A percentile compares a stretch with the other conserved stretches of the same genome.
phyloP scores from a whole-genome alignment of 2,113 vertebrate genomes.

The Capricornis sumatraensis region DNA sequence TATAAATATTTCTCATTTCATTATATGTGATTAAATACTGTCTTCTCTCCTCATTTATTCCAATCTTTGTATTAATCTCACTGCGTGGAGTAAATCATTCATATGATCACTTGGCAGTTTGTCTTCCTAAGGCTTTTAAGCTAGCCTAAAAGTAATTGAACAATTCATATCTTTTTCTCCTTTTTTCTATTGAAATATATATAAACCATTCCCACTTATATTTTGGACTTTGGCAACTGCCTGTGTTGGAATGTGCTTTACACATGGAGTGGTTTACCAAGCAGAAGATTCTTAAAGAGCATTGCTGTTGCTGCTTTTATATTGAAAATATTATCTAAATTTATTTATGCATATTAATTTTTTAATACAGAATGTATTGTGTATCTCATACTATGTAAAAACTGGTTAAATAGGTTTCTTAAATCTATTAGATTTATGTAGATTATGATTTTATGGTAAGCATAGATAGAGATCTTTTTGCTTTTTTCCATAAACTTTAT shows the following conservation, averaged over 20 bases:
- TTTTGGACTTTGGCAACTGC: background rate
- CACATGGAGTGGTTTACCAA: background rate
- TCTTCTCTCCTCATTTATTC: background rate
- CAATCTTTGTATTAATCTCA: background rate
- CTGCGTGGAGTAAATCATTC: background rate
- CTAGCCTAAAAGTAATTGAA: background rate
- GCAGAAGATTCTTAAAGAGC: background rate
- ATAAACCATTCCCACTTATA: background rate
- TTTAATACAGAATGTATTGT: background rate
- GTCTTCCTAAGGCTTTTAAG: background rate
- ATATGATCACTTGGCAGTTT: background rate
- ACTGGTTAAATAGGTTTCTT: constrained; percentile 2
- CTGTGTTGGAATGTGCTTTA: background rate
- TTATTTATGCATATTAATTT: background rate
- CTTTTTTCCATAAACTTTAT: background rate
- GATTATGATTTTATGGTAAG: background rate
- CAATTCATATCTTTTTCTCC: background rate
- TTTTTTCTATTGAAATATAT: background rate
- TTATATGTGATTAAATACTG: background rate
- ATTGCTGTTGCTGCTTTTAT: background rate
- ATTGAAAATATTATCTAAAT: background rate
- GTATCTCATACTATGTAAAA: background rate
- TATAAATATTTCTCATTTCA: background rate
- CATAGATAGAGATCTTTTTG: background rate
- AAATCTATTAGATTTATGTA: background rate